A percentile compares a stretch with the other conserved stretches of the same genome.
Conservation (phyloP, 2,888 invertebrate genomes). For the Neelides folsomi region DNA sequence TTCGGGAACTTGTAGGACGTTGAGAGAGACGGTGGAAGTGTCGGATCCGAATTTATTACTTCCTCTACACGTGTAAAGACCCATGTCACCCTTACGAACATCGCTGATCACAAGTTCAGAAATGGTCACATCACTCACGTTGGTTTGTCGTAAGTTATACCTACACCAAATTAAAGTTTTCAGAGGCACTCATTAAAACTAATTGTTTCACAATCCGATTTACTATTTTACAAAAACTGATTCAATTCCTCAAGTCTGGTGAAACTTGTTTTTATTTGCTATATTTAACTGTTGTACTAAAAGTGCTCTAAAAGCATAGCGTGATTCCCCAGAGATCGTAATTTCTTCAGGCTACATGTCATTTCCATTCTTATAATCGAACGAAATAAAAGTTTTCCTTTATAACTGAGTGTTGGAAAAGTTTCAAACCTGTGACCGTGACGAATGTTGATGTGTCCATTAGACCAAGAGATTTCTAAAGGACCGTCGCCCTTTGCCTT, state of each 20-base stretch:
- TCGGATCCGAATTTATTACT: slow-evolving; percentile 81
- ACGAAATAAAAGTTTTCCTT: too few relatives aligned
- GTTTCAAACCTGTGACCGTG: not conserved
- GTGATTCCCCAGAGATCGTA: too few relatives aligned
- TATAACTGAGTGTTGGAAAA: not conserved
- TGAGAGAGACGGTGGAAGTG: slow-evolving; percentile 75
- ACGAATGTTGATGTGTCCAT: slow-evolving; percentile 15
- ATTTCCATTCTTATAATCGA: too few relatives aligned
- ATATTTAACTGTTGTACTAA: too few relatives aligned
- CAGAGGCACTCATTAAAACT: not conserved
- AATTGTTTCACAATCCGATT: too few relatives aligned
- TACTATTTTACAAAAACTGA: too few relatives aligned
- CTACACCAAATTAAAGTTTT: slow-evolving; percentile 37
- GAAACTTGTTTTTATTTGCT: too few relatives aligned
- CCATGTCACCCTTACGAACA: slow-evolving; percentile 76
- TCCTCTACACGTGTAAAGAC: slow-evolving; percentile 72
- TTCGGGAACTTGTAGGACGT: slow-evolving; percentile 79
- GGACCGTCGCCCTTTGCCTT: slow-evolving; percentile 78
- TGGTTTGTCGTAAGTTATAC: slow-evolving; percentile 62
- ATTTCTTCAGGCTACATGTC: too few relatives aligned
- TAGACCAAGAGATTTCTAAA: slow-evolving; percentile 65
- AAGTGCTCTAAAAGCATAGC: too few relatives aligned
- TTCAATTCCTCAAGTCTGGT: too few relatives aligned
- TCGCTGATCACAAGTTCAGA: slow-evolving; percentile 73
- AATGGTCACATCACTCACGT: slow-evolving; percentile 63